Evolutionary conservation across 1,140 invertebrate genomes (phyloP).

Genomic region (Drosophila pseudoananassae): DNA sequence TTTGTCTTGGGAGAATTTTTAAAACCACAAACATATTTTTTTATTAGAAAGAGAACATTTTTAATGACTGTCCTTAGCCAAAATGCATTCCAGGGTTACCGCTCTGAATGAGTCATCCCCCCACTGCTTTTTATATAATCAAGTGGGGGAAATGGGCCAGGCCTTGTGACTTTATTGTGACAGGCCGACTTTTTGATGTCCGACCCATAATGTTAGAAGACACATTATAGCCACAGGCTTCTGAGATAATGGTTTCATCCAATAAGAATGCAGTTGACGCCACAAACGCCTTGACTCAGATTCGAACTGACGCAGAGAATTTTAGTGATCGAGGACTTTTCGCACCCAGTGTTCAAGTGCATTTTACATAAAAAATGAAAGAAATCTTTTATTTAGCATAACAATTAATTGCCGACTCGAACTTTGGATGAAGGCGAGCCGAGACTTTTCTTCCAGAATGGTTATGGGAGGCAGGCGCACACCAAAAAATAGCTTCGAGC

Average conservation of each 20-base stretch:
- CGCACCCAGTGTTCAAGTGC: constrained; percentile 18
- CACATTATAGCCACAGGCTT: not conserved
- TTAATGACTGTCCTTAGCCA: no score
- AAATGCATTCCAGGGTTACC: not conserved
- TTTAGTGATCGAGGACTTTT: constrained; percentile 3
- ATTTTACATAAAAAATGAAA: constrained; percentile 24
- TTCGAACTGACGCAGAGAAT: not conserved
- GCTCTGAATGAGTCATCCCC: constrained; percentile 11
- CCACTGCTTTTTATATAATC: not conserved
- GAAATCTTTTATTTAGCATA: constrained; percentile 56
- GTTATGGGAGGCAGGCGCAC: constrained; percentile 40
- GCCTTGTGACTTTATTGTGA: constrained; percentile 19
- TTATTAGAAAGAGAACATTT: no score
- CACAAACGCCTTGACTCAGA: constrained; percentile 1
- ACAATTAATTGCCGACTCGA: constrained; percentile 64
- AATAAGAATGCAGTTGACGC: constrained; percentile 2
- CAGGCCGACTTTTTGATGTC: no score
- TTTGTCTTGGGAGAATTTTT: no score
- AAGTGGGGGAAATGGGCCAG: not conserved
- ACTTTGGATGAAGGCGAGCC: constrained; percentile 40
- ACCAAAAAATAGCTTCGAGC: constrained; percentile 23
- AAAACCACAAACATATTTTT: no score
- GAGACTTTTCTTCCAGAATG: constrained; percentile 31
- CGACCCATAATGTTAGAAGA: not conserved
- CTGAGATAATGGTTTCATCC: not conserved